phyloP scores from a whole-genome alignment of 1,140 invertebrate genomes.

The Diorhabda carinulata region DNA sequence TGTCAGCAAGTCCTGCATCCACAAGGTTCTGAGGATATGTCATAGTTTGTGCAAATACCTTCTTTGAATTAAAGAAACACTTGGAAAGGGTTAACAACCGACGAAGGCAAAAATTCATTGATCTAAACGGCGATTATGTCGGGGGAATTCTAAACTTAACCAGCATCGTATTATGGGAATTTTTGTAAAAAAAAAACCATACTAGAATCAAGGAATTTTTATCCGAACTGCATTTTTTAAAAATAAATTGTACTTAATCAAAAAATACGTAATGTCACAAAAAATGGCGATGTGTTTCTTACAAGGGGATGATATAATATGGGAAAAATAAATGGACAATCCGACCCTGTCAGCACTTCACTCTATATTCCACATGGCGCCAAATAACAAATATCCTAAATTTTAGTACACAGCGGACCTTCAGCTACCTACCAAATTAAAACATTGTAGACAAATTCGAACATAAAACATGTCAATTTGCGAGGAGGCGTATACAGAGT shows the following conservation, averaged over 20 bases:
- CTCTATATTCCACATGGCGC: neutral
- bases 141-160: too few relatives aligned
- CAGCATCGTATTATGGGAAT: too few relatives aligned
- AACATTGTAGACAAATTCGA: neutral
- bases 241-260: neutral
- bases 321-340: neutral
- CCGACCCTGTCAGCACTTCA: neutral
- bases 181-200: neutral
- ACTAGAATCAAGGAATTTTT: neutral
- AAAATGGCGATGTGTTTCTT: neutral
- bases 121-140: too few relatives aligned
- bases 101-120: too few relatives aligned
- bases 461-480: neutral
- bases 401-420: neutral
- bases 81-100: too few relatives aligned
- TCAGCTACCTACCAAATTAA: neutral
- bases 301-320: neutral
- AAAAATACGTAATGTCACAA: neutral
- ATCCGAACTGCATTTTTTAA: neutral
- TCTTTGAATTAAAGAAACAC: too few relatives aligned
- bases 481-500: neutral
- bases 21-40: too few relatives aligned
- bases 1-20: too few relatives aligned
- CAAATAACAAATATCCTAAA: neutral
- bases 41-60: too few relatives aligned